Evolutionary conservation across 2,113 vertebrate genomes (phyloP).

Genomic region (Mus musculus): GRCm39 chr6:81598001-81598500

Average conservation of each 20-base stretch:
- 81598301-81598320: neutral
- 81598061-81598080: neutral
- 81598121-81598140: neutral
- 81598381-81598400: neutral
- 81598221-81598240: neutral
- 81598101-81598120: neutral
- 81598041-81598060: neutral
- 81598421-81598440: neutral
- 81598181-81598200: constrained; percentile 1
- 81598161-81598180: constrained; percentile 31
- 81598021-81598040: constrained; percentile 45
- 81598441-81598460: neutral
- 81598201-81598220: constrained; percentile 24
- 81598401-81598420: neutral
- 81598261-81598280: neutral
- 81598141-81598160: neutral
- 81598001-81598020: constrained; percentile 44
- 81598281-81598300: constrained; percentile 17
- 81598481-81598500: neutral
- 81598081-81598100: neutral
- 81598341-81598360: neutral
- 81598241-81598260: constrained; percentile 10
- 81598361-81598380: neutral
- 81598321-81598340: neutral
- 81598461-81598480: neutral